Evolutionary conservation across 2,113 vertebrate genomes (phyloP), one percentile per base, ranked within the genome.

Genomic region (Oncorhynchus clarkii): DNA sequence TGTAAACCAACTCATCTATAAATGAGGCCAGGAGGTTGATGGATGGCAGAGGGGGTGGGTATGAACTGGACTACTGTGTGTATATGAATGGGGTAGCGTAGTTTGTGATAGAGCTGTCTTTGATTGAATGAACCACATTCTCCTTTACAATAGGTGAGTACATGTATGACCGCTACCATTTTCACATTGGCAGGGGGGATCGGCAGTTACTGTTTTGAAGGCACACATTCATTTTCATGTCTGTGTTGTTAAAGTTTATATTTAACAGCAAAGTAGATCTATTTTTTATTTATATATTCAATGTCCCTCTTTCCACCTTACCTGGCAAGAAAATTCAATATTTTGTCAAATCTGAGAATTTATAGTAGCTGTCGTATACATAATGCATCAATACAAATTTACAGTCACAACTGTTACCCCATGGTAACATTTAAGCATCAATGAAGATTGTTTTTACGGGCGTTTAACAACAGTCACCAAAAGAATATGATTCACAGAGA

Each of bases 1-100:
- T 89, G 86, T 89, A 90, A 91, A 91, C 86, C 82, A 88, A 90
- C 82, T 76, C 81, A 79, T 88, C 83, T 88, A 79, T 88, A 78
- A 87, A 88, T 73, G 81, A 84, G 88, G 85, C 81, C 84, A 86
- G 74, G 77, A 80, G 82, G 86, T 54, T 84, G 81, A 89, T 76
- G 80, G 91, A 85, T 54, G 51, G 51, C 51, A 54, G 13, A 18
- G 1, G 51, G 49, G 13, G 49, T 16, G 14, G 51, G 5, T 5
- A 18, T 82, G 67, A 82, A 73, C 51, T 18, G 67, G 54, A 49
- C 73, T 76, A 57, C 54, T 14, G 54, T 82, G 72, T 73, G 78
- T 60, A 68, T 73, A 78, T 69, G 74, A 83, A 80, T 65, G 22
- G 68, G 77, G 76, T 27, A 39, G 24, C 79, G 70, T 27, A 64